Evolutionary conservation across 2,888 invertebrate genomes (phyloP), one percentile per base, ranked within the genome.

Genomic region (Oscheius sp.): DNA sequence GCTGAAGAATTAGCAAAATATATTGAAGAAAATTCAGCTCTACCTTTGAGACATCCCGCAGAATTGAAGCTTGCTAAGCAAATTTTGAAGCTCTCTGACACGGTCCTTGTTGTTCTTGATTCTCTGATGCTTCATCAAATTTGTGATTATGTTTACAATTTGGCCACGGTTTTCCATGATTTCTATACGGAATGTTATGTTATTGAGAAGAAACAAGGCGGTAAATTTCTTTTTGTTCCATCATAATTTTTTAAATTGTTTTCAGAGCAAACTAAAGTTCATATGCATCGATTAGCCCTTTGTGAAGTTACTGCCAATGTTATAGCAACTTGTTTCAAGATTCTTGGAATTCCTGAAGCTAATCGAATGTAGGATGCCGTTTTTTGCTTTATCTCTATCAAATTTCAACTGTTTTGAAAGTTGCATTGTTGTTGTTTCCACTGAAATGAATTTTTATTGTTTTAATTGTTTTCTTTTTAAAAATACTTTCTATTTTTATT

Each of bases 141-240:
- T 35, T 99, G 99, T 89, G 98, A 98, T 89, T 97, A 93, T 89
- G 92, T 97, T 77, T 99, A 96, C 90, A 96, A 98, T 87, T 92
- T 98, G 71, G 93, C 94, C n/a, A 93, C 94, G 5, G 92, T 93
- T 1, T 99, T 98, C 89, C 93, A 95, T 0, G 99, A 99, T 89
- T 99, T 99, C 90, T 99, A 99, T 89, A 96, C 97, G 88, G 93
- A 92, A 85, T 99, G 99, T 89, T 99, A 98, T 88, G 98, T 98
- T 89, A 93, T 99, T 66, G 95, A 97, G 89, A 96, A 95, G 89
- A 35, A 35, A 35, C 93, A 96, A 89, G 81, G 77, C 21, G 80
- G 81, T 75, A 52, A 55, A 58, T 23, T 21, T 16, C 41, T 23
- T 41, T 9, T 58, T 71, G n/a, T 55, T 45, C 25, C 16, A 13